A percentile compares a stretch with the other conserved stretches of the same genome.
These are phyloP conservation scores for Chrysina gloriosa DNA, from an alignment of 2,888 invertebrate species.

Conservation along the genomic window DNA sequence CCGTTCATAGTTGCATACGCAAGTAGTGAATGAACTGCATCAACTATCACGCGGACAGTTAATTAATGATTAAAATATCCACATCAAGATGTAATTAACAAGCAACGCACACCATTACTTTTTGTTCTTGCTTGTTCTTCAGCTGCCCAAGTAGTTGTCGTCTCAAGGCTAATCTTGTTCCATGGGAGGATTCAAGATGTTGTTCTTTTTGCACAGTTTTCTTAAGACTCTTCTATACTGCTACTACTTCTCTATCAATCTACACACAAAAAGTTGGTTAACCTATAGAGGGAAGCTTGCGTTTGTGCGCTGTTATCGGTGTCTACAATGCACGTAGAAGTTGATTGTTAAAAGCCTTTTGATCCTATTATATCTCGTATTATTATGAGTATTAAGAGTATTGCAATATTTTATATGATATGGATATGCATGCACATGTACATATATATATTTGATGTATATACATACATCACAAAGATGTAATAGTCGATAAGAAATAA, in stretches of 20 bases:
- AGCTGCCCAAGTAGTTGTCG: slow-evolving; percentile 36
- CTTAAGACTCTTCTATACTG: neutral
- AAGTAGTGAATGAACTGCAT: slow-evolving; percentile 30
- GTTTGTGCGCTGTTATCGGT: neutral
- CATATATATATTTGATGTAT: too few relatives aligned
- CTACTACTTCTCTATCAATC: slow-evolving; percentile 6
- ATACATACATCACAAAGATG: too few relatives aligned
- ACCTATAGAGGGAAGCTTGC: slow-evolving; percentile 21
- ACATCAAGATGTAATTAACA: slow-evolving; percentile 42
- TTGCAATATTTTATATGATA: too few relatives aligned
- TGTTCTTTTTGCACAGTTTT: slow-evolving; percentile 25
- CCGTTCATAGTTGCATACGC: neutral
- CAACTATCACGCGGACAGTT: slow-evolving; percentile 20
- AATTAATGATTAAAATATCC: slow-evolving; percentile 43
- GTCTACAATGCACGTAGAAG: too few relatives aligned
- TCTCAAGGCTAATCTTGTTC: slow-evolving; percentile 41
- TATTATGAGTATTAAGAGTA: too few relatives aligned
- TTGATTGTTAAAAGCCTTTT: too few relatives aligned
- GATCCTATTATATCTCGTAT: too few relatives aligned
- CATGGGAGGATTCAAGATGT: slow-evolving; percentile 33
- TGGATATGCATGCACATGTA: too few relatives aligned
- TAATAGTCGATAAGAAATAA: too few relatives aligned
- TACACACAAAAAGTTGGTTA: slow-evolving; percentile 23
- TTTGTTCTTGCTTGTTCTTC: slow-evolving; percentile 30
- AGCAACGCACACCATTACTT: slow-evolving; percentile 38